These are phyloP conservation scores for Pyrgus malvae DNA, from an alignment of 2,888 invertebrate genomes.

Conservation along the genomic window DNA sequence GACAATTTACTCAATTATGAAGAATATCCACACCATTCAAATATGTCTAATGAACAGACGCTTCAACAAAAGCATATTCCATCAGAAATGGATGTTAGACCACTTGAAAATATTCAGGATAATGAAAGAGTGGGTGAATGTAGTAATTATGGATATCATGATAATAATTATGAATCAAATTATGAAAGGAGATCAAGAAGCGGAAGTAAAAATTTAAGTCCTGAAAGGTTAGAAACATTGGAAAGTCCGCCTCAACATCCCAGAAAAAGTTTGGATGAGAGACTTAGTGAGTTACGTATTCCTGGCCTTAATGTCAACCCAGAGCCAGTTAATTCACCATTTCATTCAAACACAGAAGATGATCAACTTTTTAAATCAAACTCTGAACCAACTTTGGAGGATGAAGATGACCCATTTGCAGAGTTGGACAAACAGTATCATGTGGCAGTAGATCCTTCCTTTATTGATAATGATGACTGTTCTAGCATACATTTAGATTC, in stretches of 20 bases:
- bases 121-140: slow-evolving; percentile 29
- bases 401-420: slow-evolving; percentile 60
- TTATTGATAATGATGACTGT: slow-evolving; percentile 57
- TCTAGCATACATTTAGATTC: slow-evolving; percentile 25
- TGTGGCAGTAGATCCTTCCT: slow-evolving; percentile 72
- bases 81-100: background rate
- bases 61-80: background rate
- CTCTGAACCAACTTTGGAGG: slow-evolving; percentile 56
- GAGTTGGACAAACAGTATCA: slow-evolving; percentile 74
- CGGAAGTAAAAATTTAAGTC: slow-evolving; percentile 38
- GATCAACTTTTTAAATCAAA: slow-evolving; percentile 57
- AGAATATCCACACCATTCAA: slow-evolving; percentile 35
- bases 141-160: slow-evolving; percentile 29
- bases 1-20: slow-evolving; percentile 7
- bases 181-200: slow-evolving; percentile 51
- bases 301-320: background rate
- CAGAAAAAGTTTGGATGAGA: slow-evolving; percentile 33
- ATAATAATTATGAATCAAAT: slow-evolving; percentile 35
- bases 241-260: slow-evolving; percentile 32
- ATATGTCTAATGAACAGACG: background rate
- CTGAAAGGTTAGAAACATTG: slow-evolving; percentile 32
- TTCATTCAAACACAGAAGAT: slow-evolving; percentile 19
- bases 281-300: slow-evolving; percentile 14
- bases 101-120: slow-evolving; percentile 16
- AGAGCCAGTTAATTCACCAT: slow-evolving; percentile 14